Evolutionary conservation across 1,140 invertebrate species (phyloP).

Genomic region (Linepithema humile): DNA sequence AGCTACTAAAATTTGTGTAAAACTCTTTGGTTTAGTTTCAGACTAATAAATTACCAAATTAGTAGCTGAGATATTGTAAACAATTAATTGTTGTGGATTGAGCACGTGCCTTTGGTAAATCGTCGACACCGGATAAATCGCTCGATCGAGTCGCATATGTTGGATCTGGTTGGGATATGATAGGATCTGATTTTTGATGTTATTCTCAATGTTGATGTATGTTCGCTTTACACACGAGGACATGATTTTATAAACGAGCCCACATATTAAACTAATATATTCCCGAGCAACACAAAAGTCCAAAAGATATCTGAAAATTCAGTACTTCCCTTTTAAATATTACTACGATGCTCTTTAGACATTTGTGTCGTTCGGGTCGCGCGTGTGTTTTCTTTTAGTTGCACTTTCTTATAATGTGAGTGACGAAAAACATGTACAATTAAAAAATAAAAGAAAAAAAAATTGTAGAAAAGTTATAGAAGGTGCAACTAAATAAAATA

Average conservation of each 20-base stretch:
- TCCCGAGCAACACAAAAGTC: background rate
- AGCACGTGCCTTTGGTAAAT: constrained; percentile 37
- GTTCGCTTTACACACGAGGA: background rate
- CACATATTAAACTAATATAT: background rate
- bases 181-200: constrained; percentile 14
- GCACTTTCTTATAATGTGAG: background rate
- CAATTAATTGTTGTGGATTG: background rate
- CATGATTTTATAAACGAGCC: background rate
- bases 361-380: background rate
- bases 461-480: background rate
- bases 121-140: background rate
- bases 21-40: too few species aligned
- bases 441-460: background rate
- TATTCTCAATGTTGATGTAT: constrained; percentile 9
- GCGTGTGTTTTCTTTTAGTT: constrained; percentile 11
- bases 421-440: background rate
- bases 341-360: background rate
- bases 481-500: background rate
- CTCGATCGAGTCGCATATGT: background rate
- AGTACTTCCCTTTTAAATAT: background rate
- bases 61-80: background rate
- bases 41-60: too few species aligned
- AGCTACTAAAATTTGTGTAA: too few species aligned
- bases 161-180: too few species aligned
- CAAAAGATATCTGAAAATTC: background rate